Base-by-base conservation (phyloP, 2,113 vertebrate genomes). In the Dipodomys spectabilis region DNA sequence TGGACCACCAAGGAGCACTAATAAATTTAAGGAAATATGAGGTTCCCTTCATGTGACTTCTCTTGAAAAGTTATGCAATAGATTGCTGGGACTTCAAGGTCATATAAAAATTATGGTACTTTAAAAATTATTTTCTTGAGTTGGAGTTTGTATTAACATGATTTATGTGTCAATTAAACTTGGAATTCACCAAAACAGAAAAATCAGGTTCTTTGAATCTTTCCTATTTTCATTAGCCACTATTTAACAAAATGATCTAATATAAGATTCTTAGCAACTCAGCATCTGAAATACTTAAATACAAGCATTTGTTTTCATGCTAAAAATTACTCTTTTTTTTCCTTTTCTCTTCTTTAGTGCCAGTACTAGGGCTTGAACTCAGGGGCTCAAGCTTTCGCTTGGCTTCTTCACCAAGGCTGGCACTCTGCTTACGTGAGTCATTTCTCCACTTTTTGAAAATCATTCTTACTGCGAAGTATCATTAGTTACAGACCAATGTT, bases 21-120 rank as follows among this genome's bases (percentile, higher is more conserved):
- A 98, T 98, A 98, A 99, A 98, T 98, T 98, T 98, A 97, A 98
- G 98, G 98, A 99, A 98, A 98, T 98, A 98, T 98, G 98, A 99
- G 97, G 98, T 98, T 98, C 98, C 97, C 97, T 98, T 98, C 98
- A 98, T 98, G 98, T 99, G 97, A 98, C 97, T 98, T 98, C 97
- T 97, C 97, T 98, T 98, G 97, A 98, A 98, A 98, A 98, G 97
- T 98, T 98, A 98, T 97, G 97, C 98, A 98, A 98, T 96, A 98
- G 97, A 96, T 93, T 98, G 96, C 96, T 97, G 96, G 97, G 97
- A 98, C 97, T 98, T 97, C 97, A 98, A 98, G 98, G 98, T 98
- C 98, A 98, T 95, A 96, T 96, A 95, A 98, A 97, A 98, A 96
- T 96, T 97, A 98, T 96, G 85, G 96, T 75, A 97, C 97, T 97